A percentile compares a stretch with the other conserved stretches of the same genome.
phyloP scores from a whole-genome alignment of 2,888 invertebrate genomes.

The Diogma glabrata region DNA sequence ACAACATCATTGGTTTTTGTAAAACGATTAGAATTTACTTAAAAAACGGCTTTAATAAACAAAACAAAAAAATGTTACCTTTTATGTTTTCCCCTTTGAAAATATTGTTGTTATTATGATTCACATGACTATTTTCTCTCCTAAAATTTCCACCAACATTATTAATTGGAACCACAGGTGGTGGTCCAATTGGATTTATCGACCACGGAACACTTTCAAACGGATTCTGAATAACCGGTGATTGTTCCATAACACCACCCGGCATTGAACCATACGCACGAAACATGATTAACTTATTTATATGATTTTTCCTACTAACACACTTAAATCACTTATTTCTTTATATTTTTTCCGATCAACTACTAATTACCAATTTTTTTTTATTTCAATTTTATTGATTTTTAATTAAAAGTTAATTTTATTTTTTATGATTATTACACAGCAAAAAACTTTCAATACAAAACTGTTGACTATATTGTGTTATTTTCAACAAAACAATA shows the following conservation, averaged over 20 bases:
- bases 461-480: too few species aligned
- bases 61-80: conserved; percentile 6
- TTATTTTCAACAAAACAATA: too few species aligned
- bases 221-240: conserved; percentile 1
- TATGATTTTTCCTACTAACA: too few species aligned
- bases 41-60: not conserved
- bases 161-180: not conserved
- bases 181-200: conserved; percentile 7
- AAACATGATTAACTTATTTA: too few species aligned
- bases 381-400: too few species aligned
- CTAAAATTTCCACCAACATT: not conserved
- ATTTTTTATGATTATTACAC: too few species aligned
- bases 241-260: not conserved
- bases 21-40: not conserved
- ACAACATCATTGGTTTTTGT: too few species aligned
- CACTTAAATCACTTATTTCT: too few species aligned
- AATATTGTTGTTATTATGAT: conserved; percentile 5
- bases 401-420: too few species aligned
- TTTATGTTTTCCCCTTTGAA: conserved; percentile 8
- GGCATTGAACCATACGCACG: conserved; percentile 11
- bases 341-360: too few species aligned
- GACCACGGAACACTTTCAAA: conserved; percentile 5
- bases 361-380: too few species aligned
- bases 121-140: not conserved
- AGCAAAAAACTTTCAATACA: too few species aligned